Base-by-base conservation (phyloP, 2,113 vertebrate species). In the Loxodonta africana region DNA sequence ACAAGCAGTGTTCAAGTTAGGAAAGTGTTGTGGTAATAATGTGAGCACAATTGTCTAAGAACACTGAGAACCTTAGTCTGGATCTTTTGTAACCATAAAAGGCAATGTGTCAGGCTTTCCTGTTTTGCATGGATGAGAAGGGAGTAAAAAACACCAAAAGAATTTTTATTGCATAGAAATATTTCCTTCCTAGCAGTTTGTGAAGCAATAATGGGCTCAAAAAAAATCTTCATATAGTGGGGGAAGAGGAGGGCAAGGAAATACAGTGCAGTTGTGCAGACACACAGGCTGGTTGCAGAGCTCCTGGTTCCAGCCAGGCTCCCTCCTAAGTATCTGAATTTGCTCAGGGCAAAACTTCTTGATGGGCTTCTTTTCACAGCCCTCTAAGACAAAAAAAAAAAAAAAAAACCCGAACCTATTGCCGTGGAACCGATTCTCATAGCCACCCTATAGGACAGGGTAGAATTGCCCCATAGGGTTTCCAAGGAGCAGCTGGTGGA, bases 151-250 rank as follows among this genome's bases (percentile, higher is more conserved):
- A 98, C 96, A 98, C 93, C 93, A 96, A 94, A 98, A 97, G 98
- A 98, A 99, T 98, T 98, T 99, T 99, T 98, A 98, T 98, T 99
- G 95, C 98, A 94, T 96, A 95, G 96, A 98, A 98, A 96, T 97
- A 98, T 98, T 98, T 98, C 97, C 98, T 97, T 98, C 95, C 97
- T 97, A 97, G 97, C 95, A 98, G 97, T 95, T 96, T 98, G 96
- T 95, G 97, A 97, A 98, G 98, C 96, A 98, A 97, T 98, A 99
- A 85, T 3, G 1, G 96, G 91, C 83, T 96, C 96, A 90, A 94
- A 98, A 97, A 98, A 97, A 98, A 60, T 80, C 90, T 97, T 97
- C 95, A 91, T 94, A 94, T 97, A 95, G 96, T 80, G 53, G 69
- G 53, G 80, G 88, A 67, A 94, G 89, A 63, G 41, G 84, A 90